Evolutionary conservation across 2,888 invertebrate species (phyloP).

Genomic region (Pristionchus japonicus): DNA sequence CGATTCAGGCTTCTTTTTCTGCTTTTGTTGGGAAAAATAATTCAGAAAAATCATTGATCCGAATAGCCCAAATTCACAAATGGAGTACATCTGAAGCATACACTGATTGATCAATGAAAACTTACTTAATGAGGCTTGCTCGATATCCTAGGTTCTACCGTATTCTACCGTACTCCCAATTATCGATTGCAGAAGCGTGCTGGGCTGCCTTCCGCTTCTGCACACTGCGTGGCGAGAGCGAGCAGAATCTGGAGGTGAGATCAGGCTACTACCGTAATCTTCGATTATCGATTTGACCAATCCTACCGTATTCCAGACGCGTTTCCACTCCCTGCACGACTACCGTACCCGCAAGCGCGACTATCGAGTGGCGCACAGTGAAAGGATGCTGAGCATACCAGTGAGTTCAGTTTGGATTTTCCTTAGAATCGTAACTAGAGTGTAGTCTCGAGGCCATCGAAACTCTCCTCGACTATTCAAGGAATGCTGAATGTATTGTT

Average conservation of each 20-base stretch:
- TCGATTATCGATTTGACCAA: neutral
- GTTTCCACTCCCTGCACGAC: neutral
- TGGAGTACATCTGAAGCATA: too few relatives aligned
- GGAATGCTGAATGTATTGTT: too few relatives aligned
- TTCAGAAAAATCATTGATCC: too few relatives aligned
- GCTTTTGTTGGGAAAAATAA: too few relatives aligned
- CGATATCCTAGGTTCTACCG: neutral
- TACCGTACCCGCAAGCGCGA: slow-evolving; percentile 46
- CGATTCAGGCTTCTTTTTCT: too few relatives aligned
- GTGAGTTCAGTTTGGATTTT: slow-evolving; percentile 42
- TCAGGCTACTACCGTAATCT: neutral
- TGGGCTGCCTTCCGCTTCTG: slow-evolving; percentile 69
- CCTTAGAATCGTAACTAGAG: neutral
- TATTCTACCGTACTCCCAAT: neutral
- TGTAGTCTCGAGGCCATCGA: too few relatives aligned
- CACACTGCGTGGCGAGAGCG: slow-evolving; percentile 60
- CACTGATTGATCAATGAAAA: too few relatives aligned
- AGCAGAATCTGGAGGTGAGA: slow-evolving; percentile 53
- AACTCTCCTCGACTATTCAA: too few relatives aligned
- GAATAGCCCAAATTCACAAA: too few relatives aligned
- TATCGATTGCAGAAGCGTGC: slow-evolving; percentile 53
- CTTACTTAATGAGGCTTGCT: too few relatives aligned
- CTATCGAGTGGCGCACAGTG: slow-evolving; percentile 55
- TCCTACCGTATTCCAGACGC: neutral
- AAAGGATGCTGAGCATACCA: slow-evolving; percentile 60